phyloP scores from a whole-genome alignment of 2,888 invertebrate species.

The Apoderus coryli region DNA sequence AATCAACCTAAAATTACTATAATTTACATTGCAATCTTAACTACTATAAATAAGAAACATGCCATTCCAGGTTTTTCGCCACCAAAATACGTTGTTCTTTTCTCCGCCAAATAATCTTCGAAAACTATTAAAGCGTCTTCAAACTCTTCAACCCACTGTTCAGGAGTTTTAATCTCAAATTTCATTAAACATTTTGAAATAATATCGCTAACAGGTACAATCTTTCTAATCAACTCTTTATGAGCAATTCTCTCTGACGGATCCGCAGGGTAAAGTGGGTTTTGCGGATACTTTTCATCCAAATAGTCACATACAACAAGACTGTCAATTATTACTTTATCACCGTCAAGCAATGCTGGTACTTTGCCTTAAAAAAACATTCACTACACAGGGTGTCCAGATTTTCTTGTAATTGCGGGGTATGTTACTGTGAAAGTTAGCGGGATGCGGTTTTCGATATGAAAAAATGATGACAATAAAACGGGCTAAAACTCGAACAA shows the following conservation, averaged over 20 bases:
- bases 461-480: too few relatives aligned
- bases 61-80: constrained; percentile 25
- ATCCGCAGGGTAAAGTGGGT: constrained; percentile 33
- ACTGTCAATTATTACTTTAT: constrained; percentile 37
- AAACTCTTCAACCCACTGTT: constrained; percentile 22
- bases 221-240: constrained; percentile 22
- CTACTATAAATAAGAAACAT: too few relatives aligned
- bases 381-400: neutral
- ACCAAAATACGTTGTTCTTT: constrained; percentile 21
- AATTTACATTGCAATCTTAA: too few relatives aligned
- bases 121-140: constrained; percentile 19
- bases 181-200: constrained; percentile 16
- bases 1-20: constrained; percentile 22
- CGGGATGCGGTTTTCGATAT: too few relatives aligned
- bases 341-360: constrained; percentile 33
- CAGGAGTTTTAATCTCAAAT: constrained; percentile 16
- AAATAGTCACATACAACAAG: constrained; percentile 38
- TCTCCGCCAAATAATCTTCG: constrained; percentile 21
- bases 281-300: constrained; percentile 37
- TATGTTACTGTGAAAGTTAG: too few relatives aligned
- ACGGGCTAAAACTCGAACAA: too few relatives aligned
- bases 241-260: constrained; percentile 25
- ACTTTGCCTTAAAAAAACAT: constrained; percentile 34
- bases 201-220: constrained; percentile 16
- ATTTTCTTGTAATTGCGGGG: too few relatives aligned